Base-by-base conservation (phyloP, 2,888 invertebrate species). In the Sepioteuthis lessoniana region DNA sequence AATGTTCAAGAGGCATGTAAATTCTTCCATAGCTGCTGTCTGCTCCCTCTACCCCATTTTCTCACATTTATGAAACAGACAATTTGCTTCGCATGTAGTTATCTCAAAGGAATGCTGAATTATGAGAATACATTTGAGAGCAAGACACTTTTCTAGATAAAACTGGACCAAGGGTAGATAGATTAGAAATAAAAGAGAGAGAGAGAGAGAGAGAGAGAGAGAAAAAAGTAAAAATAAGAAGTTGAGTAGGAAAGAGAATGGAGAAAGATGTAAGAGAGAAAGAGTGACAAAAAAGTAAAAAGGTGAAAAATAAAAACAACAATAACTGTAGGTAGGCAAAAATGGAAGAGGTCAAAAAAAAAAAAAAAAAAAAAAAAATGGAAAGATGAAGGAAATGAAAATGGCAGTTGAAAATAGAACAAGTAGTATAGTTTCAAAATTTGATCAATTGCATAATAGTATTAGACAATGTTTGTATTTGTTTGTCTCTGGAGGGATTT, bases 61-160 rank as follows among this genome's bases (percentile, higher is more conserved):
- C 76, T n/a, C n/a, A 76, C 76, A n/a, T 76, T n/a, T n/a, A 76
- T 76, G 76, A n/a, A 76, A 76, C 76, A 76, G 76, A 76, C 76
- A 76, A 76, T 76, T 76, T 76, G 35, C 76, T 76, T 76, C 16
- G 76, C 76, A 76, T 76, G 76, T 76, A 13, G 76, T n/a, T 76
- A 35, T 76, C 76, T 76, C 76, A 76, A 76, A 76, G 76, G 76
- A 35, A 76, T 76, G 25, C 76, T 76, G 76, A 76, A n/a, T 76
- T 76, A 76, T 35, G 76, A 76, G 76, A 76, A 76, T 76, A 76
- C 76, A 76, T 76, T 76, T n/a, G 76, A 76, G 76, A 76, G n/a
- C n/a, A 76, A 76, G 76, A 35, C n/a, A n/a, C 16, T 76, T 76
- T 76, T 76, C 76, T 13, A 35, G n/a, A 76, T 76, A 35, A 76